These are phyloP conservation scores for Stegophylla sp. DNA, from an alignment of 2,888 invertebrate species.

Conservation along the genomic window DNA sequence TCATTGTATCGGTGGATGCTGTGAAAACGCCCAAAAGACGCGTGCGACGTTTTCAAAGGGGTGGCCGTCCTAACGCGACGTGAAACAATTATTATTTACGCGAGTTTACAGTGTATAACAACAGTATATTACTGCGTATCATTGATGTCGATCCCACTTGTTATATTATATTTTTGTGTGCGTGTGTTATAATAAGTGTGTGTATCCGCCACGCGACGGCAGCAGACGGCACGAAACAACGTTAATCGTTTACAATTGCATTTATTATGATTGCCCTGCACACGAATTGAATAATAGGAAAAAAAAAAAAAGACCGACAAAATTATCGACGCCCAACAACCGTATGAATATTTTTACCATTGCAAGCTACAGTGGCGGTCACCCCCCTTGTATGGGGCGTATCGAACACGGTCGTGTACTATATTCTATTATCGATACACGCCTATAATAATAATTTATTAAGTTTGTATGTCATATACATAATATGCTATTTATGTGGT, in stretches of 20 bases:
- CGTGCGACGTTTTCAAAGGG: no score
- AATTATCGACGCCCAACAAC: constrained; percentile 49
- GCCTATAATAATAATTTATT: no score
- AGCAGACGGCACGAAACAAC: constrained; percentile 44
- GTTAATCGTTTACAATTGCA: constrained; percentile 52
- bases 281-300: no score
- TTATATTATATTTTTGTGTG: neutral
- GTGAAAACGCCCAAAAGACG: no score
- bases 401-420: constrained; percentile 6
- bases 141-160: constrained; percentile 34
- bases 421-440: neutral
- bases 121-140: neutral
- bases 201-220: neutral
- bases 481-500: neutral
- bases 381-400: constrained; percentile 44
- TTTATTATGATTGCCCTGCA: constrained; percentile 49
- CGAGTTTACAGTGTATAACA: neutral
- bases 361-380: neutral
- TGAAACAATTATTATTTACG: constrained; percentile 38
- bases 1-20: no score
- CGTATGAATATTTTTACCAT: constrained; percentile 17
- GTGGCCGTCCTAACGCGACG: neutral
- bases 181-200: no score
- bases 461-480: no score
- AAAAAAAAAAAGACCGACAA: constrained; percentile 36